Conservation (phyloP, 2,888 invertebrate species). For the Chrysodeixis includens region DNA sequence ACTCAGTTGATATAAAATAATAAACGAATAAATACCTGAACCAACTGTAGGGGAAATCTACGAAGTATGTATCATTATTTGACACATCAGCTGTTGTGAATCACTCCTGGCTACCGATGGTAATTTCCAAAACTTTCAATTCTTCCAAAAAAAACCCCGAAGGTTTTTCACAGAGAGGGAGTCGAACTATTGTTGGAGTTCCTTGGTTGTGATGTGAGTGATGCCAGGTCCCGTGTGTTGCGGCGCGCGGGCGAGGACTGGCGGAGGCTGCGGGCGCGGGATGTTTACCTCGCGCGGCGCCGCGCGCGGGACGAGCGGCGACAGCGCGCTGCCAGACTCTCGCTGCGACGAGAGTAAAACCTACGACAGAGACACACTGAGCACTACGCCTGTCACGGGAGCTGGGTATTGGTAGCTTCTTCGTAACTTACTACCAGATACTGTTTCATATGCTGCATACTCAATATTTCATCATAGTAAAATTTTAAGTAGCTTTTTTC, state of each 20-base stretch:
- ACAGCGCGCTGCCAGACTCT: conserved; percentile 61
- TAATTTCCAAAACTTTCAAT: not conserved
- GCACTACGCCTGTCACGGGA: too few species aligned
- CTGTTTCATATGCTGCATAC: too few species aligned
- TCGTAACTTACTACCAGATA: too few species aligned
- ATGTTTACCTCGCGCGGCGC: conserved; percentile 18
- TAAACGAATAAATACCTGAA: not conserved
- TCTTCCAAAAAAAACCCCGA: not conserved
- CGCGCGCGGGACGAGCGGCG: conserved; percentile 29
- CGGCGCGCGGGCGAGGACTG: conserved; percentile 9
- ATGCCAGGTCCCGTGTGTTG: not conserved
- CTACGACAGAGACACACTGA: conserved; percentile 45
- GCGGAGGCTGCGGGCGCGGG: not conserved
- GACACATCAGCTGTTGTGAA: not conserved
- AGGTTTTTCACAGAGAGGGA: not conserved
- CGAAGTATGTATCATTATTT: not conserved
- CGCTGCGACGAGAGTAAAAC: conserved; percentile 61
- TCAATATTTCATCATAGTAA: too few species aligned
- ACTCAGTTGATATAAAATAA: too few species aligned
- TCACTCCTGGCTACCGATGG: not conserved
- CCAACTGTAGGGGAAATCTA: not conserved
- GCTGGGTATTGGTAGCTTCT: not conserved
- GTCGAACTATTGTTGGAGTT: not conserved
- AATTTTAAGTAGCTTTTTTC: too few species aligned
- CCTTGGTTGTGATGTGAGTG: not conserved